Evolutionary conservation across 2,113 vertebrate species (phyloP).

Genomic region (zebrafish (Danio rerio)): DNA sequence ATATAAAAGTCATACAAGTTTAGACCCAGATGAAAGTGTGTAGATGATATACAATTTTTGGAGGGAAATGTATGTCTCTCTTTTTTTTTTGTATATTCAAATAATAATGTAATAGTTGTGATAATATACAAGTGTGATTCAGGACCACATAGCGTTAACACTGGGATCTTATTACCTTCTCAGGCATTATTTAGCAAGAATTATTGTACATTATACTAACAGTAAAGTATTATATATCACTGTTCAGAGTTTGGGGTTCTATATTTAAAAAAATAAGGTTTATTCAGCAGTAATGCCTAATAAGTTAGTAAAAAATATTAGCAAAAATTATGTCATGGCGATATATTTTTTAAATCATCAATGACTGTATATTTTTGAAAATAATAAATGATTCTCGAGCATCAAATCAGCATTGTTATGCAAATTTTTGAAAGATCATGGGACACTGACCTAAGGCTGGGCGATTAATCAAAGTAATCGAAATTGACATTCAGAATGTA

Average conservation of each 20-base stretch:
- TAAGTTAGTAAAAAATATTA: no score
- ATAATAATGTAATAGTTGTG: not conserved
- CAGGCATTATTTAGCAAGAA: not conserved
- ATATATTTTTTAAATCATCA: no score
- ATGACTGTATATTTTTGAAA: not conserved
- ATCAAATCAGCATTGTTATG: not conserved
- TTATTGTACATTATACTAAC: not conserved
- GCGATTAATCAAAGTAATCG: no score
- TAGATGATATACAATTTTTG: no score
- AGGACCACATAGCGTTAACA: not conserved
- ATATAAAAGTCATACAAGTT: no score
- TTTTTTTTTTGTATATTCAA: no score
- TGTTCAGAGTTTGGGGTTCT: no score
- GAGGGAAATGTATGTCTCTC: no score
- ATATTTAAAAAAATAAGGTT: not conserved
- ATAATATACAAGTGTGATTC: not conserved
- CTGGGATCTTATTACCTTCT: not conserved
- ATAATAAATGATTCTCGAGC: not conserved
- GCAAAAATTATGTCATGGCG: no score
- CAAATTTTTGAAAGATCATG: not conserved
- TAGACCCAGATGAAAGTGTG: no score
- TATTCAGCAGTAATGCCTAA: not conserved
- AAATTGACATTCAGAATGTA: no score
- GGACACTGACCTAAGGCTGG: not conserved
- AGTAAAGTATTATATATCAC: not conserved